Evolutionary conservation across 2,797 vertebrate genomes (phyloP).

Genomic region (Coregonus sp.): DNA sequence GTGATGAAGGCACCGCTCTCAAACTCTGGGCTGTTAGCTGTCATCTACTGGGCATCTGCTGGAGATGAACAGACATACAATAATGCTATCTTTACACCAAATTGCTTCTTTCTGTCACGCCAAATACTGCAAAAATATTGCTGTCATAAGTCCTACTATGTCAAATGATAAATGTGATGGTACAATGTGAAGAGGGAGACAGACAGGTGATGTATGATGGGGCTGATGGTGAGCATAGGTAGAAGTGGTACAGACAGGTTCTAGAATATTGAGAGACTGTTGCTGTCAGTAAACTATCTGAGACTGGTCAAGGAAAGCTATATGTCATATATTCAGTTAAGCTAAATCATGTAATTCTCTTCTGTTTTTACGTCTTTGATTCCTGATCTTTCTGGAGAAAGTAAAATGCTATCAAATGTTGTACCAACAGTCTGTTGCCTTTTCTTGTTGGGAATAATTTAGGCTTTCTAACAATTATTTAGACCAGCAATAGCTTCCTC

Average conservation of each 20-base stretch:
- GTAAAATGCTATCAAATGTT: neutral
- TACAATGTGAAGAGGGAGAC: neutral
- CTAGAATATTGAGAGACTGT: neutral
- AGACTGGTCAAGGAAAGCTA: neutral
- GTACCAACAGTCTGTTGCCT: too few relatives aligned
- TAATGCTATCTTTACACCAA: neutral
- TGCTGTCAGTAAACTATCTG: neutral
- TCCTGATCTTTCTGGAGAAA: neutral
- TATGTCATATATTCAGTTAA: neutral
- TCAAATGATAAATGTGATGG: neutral
- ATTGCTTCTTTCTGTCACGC: neutral
- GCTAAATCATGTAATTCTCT: too few relatives aligned
- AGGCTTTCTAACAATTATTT: too few relatives aligned
- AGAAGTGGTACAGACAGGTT: too few relatives aligned
- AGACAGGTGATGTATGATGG: too few relatives aligned
- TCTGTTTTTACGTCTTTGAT: too few relatives aligned
- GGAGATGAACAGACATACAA: conserved; percentile 57
- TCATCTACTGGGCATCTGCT: conserved; percentile 72
- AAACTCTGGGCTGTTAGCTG: conserved; percentile 78
- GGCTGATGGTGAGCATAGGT: too few relatives aligned
- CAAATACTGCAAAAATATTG: neutral
- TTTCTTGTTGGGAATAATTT: too few relatives aligned
- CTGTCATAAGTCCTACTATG: neutral
- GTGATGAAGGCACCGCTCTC: conserved; percentile 65
- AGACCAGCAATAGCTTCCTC: too few relatives aligned